Conservation (phyloP, 2,113 vertebrate genomes). For the Charadrius vociferus region DNA sequence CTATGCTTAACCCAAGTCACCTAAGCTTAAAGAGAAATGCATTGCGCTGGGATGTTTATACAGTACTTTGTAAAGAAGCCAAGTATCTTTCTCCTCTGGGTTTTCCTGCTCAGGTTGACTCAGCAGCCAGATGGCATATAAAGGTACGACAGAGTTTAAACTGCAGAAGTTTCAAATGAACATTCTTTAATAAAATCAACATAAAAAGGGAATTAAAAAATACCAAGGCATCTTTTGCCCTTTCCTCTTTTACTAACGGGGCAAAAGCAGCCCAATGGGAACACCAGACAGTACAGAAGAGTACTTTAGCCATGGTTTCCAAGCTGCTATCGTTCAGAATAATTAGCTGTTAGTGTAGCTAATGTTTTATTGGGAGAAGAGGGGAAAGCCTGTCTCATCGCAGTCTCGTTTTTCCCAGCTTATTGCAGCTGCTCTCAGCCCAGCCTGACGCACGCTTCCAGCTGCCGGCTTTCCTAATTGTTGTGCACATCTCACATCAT, state of each 20-base stretch:
- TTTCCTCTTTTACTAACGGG: background rate
- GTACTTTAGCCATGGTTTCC: background rate
- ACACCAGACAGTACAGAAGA: background rate
- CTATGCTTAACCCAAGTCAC: background rate
- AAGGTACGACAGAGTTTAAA: constrained; percentile 25
- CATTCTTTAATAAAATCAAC: constrained; percentile 51
- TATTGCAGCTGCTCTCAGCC: background rate
- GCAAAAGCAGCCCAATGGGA: background rate
- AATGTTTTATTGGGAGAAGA: background rate
- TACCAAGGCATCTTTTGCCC: background rate
- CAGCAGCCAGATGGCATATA: constrained; percentile 69
- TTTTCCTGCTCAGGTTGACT: constrained; percentile 72
- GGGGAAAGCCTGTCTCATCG: background rate
- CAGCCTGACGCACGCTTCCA: background rate
- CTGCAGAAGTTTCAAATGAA: constrained; percentile 28
- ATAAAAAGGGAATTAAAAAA: constrained; percentile 22
- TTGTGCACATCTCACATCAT: background rate
- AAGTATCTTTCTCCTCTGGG: constrained; percentile 50
- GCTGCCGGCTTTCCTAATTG: background rate
- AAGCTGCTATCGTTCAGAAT: background rate
- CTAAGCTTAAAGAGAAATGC: constrained; percentile 1
- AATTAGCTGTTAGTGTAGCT: background rate
- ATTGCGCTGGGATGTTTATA: background rate
- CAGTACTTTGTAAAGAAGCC: constrained; percentile 45
- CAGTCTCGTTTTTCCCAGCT: background rate